A percentile compares a stretch with the other conserved stretches of the same genome.
phyloP scores from a whole-genome alignment of 2,797 vertebrate species.

The Florisuga fusca region DNA sequence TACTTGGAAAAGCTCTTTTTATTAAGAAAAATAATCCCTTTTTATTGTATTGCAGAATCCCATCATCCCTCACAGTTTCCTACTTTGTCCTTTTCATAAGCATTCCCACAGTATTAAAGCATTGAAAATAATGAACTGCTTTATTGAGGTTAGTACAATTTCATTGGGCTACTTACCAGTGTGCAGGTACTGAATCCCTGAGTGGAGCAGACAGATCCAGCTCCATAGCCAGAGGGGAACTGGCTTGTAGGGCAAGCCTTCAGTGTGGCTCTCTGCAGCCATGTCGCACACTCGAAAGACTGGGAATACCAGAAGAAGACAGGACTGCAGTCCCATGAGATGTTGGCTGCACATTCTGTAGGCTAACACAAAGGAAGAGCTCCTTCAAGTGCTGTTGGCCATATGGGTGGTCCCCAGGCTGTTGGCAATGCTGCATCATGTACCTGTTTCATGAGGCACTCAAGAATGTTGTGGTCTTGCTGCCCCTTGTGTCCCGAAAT shows the following conservation, averaged over 20 bases:
- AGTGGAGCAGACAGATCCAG: background rate
- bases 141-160: constrained; percentile 27
- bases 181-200: background rate
- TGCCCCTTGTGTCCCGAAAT: fast-evolving
- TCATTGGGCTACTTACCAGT: background rate
- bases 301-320: background rate
- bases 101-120: constrained; percentile 18
- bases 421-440: background rate
- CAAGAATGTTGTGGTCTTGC: background rate
- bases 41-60: constrained; percentile 65
- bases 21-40: constrained; percentile 69
- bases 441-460: background rate
- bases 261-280: background rate
- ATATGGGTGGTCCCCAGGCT: fast-evolving
- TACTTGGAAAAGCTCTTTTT: constrained; percentile 58
- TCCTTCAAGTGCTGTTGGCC: background rate
- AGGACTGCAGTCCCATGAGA: background rate
- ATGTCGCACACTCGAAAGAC: background rate
- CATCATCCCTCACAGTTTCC: constrained; percentile 31
- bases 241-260: background rate
- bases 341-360: background rate
- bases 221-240: background rate
- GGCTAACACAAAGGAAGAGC: background rate
- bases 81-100: constrained; percentile 7
- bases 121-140: constrained; percentile 11